Conservation (phyloP, 1,140 invertebrate genomes). For the Trichomalopsis sarcophagae region DNA sequence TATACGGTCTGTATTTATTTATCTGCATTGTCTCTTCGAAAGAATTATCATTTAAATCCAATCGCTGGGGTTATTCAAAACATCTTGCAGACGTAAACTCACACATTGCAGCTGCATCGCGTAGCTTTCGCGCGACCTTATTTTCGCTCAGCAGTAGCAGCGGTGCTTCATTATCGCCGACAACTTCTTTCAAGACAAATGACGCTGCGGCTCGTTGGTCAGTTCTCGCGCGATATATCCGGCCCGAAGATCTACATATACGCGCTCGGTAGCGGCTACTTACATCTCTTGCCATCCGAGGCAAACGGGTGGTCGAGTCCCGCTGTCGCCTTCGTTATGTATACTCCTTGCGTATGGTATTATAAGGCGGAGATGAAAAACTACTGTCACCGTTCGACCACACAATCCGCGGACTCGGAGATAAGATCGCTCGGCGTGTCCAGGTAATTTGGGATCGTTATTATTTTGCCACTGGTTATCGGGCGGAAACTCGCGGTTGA, state of each 20-base stretch:
- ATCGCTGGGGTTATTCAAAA: no score
- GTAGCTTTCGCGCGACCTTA: slow-evolving; percentile 1
- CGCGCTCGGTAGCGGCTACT: neutral
- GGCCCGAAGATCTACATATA: slow-evolving; percentile 11
- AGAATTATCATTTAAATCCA: neutral
- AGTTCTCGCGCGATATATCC: neutral
- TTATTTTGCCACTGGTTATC: slow-evolving; percentile 9
- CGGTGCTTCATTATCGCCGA: slow-evolving; percentile 5
- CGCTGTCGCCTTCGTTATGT: neutral
- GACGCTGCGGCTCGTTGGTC: neutral
- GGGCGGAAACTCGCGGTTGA: neutral
- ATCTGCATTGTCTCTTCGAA: no score
- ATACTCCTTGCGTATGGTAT: neutral
- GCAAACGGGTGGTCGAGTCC: neutral
- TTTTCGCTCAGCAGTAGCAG: neutral
- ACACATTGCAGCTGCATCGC: neutral
- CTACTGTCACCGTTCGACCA: neutral
- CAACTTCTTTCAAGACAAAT: slow-evolving; percentile 41
- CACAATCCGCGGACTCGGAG: neutral
- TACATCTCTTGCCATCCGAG: neutral
- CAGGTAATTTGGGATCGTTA: neutral
- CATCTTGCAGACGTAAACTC: no score
- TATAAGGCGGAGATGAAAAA: neutral
- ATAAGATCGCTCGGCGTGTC: neutral
- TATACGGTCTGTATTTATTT: neutral